Evolutionary conservation across 2,888 invertebrate genomes (phyloP).

Genomic region (Agapostemon virescens): DNA sequence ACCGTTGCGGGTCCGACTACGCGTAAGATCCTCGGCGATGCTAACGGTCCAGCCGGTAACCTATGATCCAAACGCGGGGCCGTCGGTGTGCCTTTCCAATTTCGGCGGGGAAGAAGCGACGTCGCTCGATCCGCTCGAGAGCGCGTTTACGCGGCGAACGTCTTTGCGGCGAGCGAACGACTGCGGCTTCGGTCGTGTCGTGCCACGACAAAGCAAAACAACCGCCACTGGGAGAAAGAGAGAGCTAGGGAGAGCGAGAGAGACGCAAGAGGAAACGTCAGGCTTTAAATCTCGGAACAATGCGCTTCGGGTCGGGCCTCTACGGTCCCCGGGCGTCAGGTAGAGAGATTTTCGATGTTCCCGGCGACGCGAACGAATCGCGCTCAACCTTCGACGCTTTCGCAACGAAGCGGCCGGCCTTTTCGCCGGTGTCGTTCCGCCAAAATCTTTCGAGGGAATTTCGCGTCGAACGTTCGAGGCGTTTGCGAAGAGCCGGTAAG

Average conservation of each 20-base stretch:
- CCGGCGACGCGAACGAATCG: slow-evolving; percentile 28
- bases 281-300: slow-evolving; percentile 19
- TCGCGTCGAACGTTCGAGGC: not conserved
- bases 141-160: not conserved
- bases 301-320: slow-evolving; percentile 1
- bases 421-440: not conserved
- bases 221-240: not conserved
- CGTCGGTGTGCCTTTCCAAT: slow-evolving; percentile 39
- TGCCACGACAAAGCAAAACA: no score
- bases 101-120: not conserved
- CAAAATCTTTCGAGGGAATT: not conserved
- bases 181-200: no score
- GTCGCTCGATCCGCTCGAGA: not conserved
- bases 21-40: slow-evolving; percentile 23
- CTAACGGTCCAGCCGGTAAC: slow-evolving; percentile 47
- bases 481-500: not conserved
- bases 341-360: slow-evolving; percentile 30
- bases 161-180: no score
- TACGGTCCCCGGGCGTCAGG: slow-evolving; percentile 15
- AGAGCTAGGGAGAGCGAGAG: no score
- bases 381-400: slow-evolving; percentile 19
- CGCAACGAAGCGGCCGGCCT: not conserved
- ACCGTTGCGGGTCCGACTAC: slow-evolving; percentile 20
- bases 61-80: slow-evolving; percentile 16
- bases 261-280: not conserved